phyloP scores from a whole-genome alignment of 1,140 invertebrate species.

The Philotrypesis tridentata region DNA sequence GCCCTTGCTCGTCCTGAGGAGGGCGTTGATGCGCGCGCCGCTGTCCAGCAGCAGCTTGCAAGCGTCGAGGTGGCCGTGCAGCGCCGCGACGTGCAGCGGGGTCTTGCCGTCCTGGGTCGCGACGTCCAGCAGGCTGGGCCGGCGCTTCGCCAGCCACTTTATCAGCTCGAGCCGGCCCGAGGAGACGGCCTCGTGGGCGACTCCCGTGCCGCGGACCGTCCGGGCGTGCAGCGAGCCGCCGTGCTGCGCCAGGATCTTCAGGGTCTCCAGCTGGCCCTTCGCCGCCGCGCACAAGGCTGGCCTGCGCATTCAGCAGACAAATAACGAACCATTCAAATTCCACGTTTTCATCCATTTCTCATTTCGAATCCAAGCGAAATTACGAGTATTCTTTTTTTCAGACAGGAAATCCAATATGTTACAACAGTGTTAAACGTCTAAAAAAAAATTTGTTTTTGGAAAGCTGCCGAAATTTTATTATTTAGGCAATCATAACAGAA shows the following conservation, averaged over 20 bases:
- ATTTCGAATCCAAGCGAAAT: too few species aligned
- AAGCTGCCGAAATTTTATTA: too few species aligned
- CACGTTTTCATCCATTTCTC: too few species aligned
- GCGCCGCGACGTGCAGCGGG: conserved; percentile 93
- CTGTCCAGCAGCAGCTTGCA: conserved; percentile 91
- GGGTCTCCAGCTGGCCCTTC: conserved; percentile 93
- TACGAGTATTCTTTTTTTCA: too few species aligned
- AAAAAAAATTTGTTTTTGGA: too few species aligned
- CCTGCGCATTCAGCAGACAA: too few species aligned
- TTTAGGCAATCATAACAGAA: too few species aligned
- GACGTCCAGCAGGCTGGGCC: conserved; percentile 89
- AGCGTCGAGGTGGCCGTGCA: conserved; percentile 95
- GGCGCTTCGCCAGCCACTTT: conserved; percentile 87
- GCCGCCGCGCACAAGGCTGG: conserved; percentile 92
- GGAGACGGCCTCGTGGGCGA: conserved; percentile 91
- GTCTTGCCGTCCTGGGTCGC: conserved; percentile 95
- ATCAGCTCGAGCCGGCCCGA: conserved; percentile 91
- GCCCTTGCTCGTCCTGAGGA: conserved; percentile 88
- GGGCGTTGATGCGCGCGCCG: conserved; percentile 86
- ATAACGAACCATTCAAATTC: too few species aligned
- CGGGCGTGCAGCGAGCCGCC: conserved; percentile 93
- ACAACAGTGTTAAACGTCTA: too few species aligned
- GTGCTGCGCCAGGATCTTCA: conserved; percentile 84
- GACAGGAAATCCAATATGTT: too few species aligned
- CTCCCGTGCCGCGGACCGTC: conserved; percentile 79